Conservation (phyloP, 1,140 invertebrate species). For the Drosophila tsacasi region DNA sequence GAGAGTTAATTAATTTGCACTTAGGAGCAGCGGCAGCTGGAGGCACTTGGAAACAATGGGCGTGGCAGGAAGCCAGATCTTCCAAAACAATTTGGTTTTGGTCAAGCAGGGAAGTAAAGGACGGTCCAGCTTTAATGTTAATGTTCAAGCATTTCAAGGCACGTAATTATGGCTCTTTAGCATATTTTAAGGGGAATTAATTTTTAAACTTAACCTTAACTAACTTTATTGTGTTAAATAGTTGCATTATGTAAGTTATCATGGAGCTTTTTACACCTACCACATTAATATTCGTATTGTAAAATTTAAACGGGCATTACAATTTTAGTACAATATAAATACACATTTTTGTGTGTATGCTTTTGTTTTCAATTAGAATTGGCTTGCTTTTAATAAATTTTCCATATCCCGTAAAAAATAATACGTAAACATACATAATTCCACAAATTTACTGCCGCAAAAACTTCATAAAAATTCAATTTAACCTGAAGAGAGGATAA, state of each 20-base stretch:
- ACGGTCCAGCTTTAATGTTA: neutral
- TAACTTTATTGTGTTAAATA: neutral
- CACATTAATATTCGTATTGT: too few relatives aligned
- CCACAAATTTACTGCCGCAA: too few relatives aligned
- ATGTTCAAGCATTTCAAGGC: neutral
- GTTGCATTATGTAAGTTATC: too few relatives aligned
- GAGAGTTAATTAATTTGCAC: conserved; percentile 81
- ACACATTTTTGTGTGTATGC: neutral
- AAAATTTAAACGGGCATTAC: neutral
- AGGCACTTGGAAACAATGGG: conserved; percentile 7
- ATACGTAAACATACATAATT: neutral
- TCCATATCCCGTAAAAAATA: neutral
- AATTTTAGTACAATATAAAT: neutral
- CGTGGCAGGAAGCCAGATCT: neutral
- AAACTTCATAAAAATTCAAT: neutral
- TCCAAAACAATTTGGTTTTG: neutral
- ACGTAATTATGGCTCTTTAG: neutral
- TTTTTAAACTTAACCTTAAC: too few relatives aligned
- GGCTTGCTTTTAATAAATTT: neutral
- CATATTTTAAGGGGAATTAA: neutral
- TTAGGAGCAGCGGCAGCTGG: conserved; percentile 44
- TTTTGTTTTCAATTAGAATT: neutral
- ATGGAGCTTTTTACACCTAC: too few relatives aligned
- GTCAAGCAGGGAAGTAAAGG: neutral
- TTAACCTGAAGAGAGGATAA: neutral